Percentiles rank a stretch among this genome's conserved stretches.
These are phyloP conservation scores for Camponotus pennsylvanicus DNA, from an alignment of 1,140 invertebrate genomes.

Conservation along the genomic window DNA sequence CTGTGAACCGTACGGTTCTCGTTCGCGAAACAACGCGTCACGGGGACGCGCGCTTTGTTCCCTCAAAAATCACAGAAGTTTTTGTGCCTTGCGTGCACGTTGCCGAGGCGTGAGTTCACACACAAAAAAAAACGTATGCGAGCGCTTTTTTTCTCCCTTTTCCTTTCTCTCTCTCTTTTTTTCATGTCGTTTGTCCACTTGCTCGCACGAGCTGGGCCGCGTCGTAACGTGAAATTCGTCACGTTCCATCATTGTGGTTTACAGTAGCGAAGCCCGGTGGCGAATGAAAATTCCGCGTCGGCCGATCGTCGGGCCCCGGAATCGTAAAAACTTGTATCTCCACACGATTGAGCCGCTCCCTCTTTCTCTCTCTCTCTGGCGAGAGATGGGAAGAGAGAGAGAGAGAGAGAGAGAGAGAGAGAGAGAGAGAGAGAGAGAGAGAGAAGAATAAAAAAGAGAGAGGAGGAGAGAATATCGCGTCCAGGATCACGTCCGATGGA, in stretches of 20 bases:
- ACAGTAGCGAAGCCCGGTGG: constrained; percentile 16
- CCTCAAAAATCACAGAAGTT: constrained; percentile 59
- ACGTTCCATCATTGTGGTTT: constrained; percentile 59
- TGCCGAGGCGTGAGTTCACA: constrained; percentile 27
- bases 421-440: not conserved
- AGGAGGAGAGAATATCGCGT: not conserved
- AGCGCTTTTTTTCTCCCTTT: constrained; percentile 24
- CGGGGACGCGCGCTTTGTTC: constrained; percentile 48
- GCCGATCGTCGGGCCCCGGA: constrained; percentile 12
- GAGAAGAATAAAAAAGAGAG: not conserved
- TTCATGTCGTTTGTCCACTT: not conserved
- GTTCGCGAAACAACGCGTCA: constrained; percentile 26
- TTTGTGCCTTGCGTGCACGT: constrained; percentile 43
- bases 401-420: too few relatives aligned
- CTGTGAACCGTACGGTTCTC: constrained; percentile 45
- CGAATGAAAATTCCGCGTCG: constrained; percentile 41
- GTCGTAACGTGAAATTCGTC: constrained; percentile 50
- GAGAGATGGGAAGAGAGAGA: not conserved
- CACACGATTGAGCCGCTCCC: constrained; percentile 18
- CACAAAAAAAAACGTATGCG: constrained; percentile 23
- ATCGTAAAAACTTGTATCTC: constrained; percentile 43
- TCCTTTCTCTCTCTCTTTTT: constrained; percentile 13
- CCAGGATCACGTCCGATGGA: constrained; percentile 35
- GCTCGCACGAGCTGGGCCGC: not conserved
- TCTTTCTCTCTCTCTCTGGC: not conserved